Evolutionary conservation across 2,888 invertebrate species (phyloP).

Genomic region (Cosmia trapezina): DNA sequence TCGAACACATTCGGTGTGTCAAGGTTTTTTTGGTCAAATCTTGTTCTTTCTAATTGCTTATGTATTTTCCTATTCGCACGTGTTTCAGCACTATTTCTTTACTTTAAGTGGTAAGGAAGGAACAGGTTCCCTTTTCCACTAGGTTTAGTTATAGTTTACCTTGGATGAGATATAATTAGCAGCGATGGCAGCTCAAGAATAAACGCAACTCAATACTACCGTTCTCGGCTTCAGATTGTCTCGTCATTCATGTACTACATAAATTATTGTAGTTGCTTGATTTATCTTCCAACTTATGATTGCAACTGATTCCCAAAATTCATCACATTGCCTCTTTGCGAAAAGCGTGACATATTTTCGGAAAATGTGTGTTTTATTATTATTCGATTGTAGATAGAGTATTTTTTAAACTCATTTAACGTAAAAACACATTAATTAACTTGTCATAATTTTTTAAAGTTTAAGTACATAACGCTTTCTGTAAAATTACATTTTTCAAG

Average conservation of each 20-base stretch:
- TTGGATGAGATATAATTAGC: slow-evolving; percentile 3
- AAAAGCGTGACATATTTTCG: no score
- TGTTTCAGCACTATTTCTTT: background rate
- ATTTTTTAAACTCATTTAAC: no score
- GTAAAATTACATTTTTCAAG: no score
- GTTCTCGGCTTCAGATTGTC: background rate
- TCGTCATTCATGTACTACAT: background rate
- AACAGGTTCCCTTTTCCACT: background rate
- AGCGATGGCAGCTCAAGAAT: background rate
- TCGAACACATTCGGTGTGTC: slow-evolving; percentile 35
- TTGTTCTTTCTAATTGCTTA: slow-evolving; percentile 3
- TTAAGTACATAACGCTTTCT: no score
- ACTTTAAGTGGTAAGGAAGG: background rate
- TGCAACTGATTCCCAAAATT: background rate
- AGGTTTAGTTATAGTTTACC: slow-evolving; percentile 2
- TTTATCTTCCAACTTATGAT: background rate
- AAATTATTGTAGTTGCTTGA: background rate
- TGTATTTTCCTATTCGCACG: background rate
- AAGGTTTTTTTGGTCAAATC: slow-evolving; percentile 34
- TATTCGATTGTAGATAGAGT: no score
- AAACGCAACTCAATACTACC: background rate
- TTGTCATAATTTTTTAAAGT: no score
- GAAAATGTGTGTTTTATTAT: no score
- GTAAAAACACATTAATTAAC: no score
- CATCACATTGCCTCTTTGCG: no score